Base-by-base conservation (phyloP, 2,797 vertebrate species). In the Botia kubotai region DNA sequence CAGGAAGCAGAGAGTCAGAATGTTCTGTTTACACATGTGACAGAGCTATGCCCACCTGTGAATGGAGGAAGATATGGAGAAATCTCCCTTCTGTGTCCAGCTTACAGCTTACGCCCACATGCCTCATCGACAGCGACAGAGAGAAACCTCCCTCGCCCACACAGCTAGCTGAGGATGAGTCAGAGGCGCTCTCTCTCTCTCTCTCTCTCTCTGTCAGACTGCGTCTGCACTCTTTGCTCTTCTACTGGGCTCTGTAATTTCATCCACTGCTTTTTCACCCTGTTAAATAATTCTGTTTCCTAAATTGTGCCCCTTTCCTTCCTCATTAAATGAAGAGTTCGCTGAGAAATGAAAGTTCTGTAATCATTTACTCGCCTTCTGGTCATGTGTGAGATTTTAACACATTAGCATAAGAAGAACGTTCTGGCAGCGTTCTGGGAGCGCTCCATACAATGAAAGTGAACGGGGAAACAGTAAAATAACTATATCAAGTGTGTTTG, bases 141-240 rank as follows among this genome's bases (percentile, higher is more conserved):
- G 76, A 68, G 62, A 86, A 86, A 75, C 71, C 73, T 70, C 79
- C 72, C 68, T 83, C 81, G 43, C 85, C 84, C 82, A 63, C 79
- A 21, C 79, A 80, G 65, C 33, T 50, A 60, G 48, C 29, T 46
- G 58, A 85, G 26, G 62, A 85, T 82, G 80, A 84, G 39, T 81
- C 81, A 78, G 43, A 58, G 57, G 21, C 72, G 76, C 73, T 79
- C 65, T 71, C 23, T 62, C 29, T 43, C 13, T 50, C 48, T 73
- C 16, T 72, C 50, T 66, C 48, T 65, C 77, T 46, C 16, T 70
- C 33, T 29, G 23, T 81, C n/a, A 29, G 29, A 29, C 29, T 14
- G 14, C 68, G 10, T 57, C 58, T 77, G 16, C 58, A 66, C 14
- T 58, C 10, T 3, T 43, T 63, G 50, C 57, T 43, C 43, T 11